Percentiles rank a stretch among this genome's conserved stretches.
phyloP scores from a whole-genome alignment of 64 coral and sea anemone genomes.

The Catalaphyllia jardinei region DNA sequence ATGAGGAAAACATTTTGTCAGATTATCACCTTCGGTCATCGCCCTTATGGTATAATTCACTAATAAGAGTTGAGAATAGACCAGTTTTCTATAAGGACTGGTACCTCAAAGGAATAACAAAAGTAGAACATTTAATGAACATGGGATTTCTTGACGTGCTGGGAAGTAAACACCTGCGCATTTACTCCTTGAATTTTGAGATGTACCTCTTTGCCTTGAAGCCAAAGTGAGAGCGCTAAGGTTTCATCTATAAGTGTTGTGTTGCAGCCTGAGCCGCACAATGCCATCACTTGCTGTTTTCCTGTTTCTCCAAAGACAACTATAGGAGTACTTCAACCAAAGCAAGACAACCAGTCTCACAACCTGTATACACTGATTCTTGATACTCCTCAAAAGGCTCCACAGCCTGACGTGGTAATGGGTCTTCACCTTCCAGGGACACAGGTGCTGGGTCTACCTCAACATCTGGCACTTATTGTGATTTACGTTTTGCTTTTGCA shows the following conservation, averaged over 20 bases:
- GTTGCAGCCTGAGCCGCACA: background rate
- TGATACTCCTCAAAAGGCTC: background rate
- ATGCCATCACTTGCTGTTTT: background rate
- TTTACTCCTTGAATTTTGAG: slow-evolving; percentile 21
- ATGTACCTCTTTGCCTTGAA: slow-evolving; percentile 17
- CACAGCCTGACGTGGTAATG: no score
- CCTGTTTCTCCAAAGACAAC: background rate
- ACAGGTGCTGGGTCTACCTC: background rate
- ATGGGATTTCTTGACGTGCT: slow-evolving; percentile 7
- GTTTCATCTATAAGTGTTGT: no score
- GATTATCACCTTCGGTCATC: no score
- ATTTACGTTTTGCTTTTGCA: background rate
- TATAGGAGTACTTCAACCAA: background rate
- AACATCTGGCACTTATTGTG: no score
- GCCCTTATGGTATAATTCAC: no score
- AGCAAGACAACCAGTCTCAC: background rate
- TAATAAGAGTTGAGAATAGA: no score
- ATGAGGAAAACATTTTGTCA: no score
- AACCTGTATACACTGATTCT: background rate
- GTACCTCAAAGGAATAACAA: no score
- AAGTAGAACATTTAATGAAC: no score
- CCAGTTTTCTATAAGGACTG: no score
- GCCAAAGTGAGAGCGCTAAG: background rate
- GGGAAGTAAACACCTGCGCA: background rate
- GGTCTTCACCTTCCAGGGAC: background rate